phyloP scores from a whole-genome alignment of 2,888 invertebrate species.

The Meghimatium bilineatum region DNA sequence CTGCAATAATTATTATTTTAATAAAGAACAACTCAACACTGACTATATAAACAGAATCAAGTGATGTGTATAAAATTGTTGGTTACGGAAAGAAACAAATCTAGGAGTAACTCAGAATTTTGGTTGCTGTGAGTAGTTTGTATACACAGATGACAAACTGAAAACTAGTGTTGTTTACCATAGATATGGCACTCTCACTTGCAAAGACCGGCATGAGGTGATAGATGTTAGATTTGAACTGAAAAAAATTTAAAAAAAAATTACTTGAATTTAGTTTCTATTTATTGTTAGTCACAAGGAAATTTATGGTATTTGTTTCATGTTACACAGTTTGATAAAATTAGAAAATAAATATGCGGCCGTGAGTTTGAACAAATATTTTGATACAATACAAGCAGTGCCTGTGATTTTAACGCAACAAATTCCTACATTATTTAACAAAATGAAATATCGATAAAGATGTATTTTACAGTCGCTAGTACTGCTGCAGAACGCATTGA shows the following conservation, averaged over 20 bases:
- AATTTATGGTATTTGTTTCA: too few species aligned
- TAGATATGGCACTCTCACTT: conserved; percentile 62
- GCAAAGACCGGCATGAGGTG: conserved; percentile 64
- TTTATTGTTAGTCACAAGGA: too few species aligned
- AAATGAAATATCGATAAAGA: too few species aligned
- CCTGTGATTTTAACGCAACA: too few species aligned
- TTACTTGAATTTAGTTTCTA: neutral
- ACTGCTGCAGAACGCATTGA: too few species aligned
- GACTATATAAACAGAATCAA: neutral
- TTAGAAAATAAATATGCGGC: too few species aligned
- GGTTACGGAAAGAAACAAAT: conserved; percentile 62
- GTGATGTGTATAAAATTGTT: neutral
- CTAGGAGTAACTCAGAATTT: conserved; percentile 63
- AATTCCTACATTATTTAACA: too few species aligned
- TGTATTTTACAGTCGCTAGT: too few species aligned
- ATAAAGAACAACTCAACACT: neutral
- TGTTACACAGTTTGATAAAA: too few species aligned
- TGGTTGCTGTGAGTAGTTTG: conserved; percentile 70
- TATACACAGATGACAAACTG: conserved; percentile 72
- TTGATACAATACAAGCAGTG: too few species aligned
- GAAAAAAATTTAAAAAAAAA: conserved; percentile 57
- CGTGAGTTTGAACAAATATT: too few species aligned
- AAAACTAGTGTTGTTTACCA: conserved; percentile 66
- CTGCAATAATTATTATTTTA: neutral
- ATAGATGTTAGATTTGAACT: conserved; percentile 75